Base-by-base conservation (phyloP, 2,888 invertebrate genomes). In the Pollenia amentaria region DNA sequence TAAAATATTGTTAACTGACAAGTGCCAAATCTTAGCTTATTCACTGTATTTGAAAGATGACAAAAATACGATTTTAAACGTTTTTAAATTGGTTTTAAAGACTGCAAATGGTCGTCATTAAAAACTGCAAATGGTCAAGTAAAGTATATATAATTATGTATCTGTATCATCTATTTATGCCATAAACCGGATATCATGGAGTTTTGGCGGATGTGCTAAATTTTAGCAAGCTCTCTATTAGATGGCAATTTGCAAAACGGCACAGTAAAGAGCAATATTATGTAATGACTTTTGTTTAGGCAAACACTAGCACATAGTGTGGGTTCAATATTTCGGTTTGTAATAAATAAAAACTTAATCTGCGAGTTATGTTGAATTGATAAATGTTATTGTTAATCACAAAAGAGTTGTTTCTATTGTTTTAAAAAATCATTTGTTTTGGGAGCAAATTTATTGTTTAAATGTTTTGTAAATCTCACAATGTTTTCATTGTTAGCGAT, bases 161-260 rank as follows among this genome's bases (percentile, higher is more conserved):
- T 70, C 69, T 70, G 16, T 21, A 67, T n/a, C 67, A 21, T 21
- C 21, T 67, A 29, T 48, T 46, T 29, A 67, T 38, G 14, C 69
- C 14, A 53, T 14, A 53, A 70, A 14, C 75, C 75, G 75, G 75
- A 76, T 62, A 76, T 76, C 64, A 51, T 76, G 75, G 51, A 48
- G 40, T 53, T 67, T 57, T 57, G 18, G 51, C 75, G 75, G 64
- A 76, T 64, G 75, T 70, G 38, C 53, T 70, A 38, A 40, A 70
- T 53, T 70, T 70, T 40, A 40, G 40, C 40, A 51, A 53, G 16
- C 51, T 40, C 16, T 48, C 40, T 69, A 69, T 51, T n/a, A 67
- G 29, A 48, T 48, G 48, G 48, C 67, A 67, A 38, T 48, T 70
- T 51, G 29, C 12, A 53, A 70, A 38, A 40, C 16, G 14, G 11